Evolutionary conservation across 2,888 invertebrate species (phyloP), one percentile per base, ranked within the genome.

Genomic region (Nebria salina): DNA sequence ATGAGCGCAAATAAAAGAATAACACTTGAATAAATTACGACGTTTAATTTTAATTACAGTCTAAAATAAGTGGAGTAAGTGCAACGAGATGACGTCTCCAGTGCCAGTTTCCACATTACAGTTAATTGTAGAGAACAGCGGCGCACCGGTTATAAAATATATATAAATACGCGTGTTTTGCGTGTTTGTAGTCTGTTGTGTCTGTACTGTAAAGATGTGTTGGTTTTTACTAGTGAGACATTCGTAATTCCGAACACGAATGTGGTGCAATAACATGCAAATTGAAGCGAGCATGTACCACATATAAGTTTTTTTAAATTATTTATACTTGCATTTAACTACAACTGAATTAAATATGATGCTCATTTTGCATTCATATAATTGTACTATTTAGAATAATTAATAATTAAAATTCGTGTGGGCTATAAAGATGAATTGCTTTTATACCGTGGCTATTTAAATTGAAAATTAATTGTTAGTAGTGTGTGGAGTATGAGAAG

Each of bases 31-130:
- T 80, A 80, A 80, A 80, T 80, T 80, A 80, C 80, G 72, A 54
- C 80, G 80, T 80, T 80, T 80, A 80, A 75, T 80, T 80, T 80
- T 80, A 80, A 80, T 80, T 80, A 75, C 80, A 72, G 80, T 80
- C 76, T 65, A 76, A 76, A 76, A 81, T 76, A 81, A 81, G 76
- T 81, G 80, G 80, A 81, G 76, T 72, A 76, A 65, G 76, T 75
- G 81, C 76, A 76, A 65, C 75, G 66, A 34, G 20, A 15, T 25
- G 26, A 15, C 70, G 80, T 76, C 64, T 75, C 75, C 76, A 81
- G 76, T 81, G 65, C 76, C 81, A 72, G 76, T 76, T 66, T 76
- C 81, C 81, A 81, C 81, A 81, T 81, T 76, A 72, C 76, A 81
- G 73, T 81, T 81, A 80, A 80, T 76, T 81, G 81, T 81, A 81